phyloP scores from a whole-genome alignment of 2,113 vertebrate species.

The Motacilla alba region DNA sequence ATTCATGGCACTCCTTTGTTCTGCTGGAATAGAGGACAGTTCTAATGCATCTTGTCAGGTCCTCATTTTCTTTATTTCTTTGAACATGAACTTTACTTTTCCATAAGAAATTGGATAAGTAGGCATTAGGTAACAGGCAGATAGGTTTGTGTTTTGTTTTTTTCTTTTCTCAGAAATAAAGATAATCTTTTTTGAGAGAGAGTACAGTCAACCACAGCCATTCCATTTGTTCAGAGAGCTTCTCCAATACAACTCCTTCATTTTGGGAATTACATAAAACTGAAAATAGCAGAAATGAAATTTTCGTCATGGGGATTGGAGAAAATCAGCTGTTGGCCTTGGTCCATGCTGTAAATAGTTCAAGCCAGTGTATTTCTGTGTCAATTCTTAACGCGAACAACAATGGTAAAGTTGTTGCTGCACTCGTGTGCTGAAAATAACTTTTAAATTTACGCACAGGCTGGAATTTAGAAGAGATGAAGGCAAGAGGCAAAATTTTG shows the following conservation, averaged over 20 bases:
- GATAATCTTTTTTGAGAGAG: background rate
- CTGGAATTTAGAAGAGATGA: background rate
- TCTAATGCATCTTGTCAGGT: background rate
- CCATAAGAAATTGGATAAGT: background rate
- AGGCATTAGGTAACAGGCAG: background rate
- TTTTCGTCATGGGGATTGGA: background rate
- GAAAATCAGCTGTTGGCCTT: background rate
- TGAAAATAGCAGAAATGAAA: background rate
- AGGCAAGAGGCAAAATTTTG: background rate
- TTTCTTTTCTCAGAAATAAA: background rate
- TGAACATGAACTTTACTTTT: background rate
- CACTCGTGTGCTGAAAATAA: background rate
- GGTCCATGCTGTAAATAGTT: rapidly evolving
- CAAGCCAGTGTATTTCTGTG: background rate
- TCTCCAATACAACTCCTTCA: background rate
- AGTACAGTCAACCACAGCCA: background rate
- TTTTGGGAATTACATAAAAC: background rate
- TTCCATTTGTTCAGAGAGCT: background rate
- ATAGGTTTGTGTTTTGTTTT: background rate
- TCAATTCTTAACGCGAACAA: background rate
- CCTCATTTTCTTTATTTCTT: conserved; percentile 26
- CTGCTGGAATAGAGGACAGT: background rate
- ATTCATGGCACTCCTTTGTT: background rate
- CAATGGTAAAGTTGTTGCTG: background rate
- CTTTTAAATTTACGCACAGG: background rate